Conservation (phyloP, 1,140 invertebrate species). For the Atta cephalotes region DNA sequence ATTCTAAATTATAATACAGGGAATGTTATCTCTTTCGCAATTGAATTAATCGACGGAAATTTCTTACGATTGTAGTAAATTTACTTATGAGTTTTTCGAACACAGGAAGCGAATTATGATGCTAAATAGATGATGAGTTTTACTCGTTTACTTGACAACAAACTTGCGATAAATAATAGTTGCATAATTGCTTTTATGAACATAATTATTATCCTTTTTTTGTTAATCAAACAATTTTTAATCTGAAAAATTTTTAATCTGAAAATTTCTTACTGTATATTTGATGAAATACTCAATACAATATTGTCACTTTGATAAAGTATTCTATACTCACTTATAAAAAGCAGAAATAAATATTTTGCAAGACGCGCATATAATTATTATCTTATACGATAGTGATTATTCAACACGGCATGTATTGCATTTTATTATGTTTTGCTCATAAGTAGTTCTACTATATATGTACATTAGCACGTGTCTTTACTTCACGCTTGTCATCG, state of each 20-base stretch:
- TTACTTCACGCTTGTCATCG: conserved; percentile 4
- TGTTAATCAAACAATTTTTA: not conserved
- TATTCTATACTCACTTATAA: not conserved
- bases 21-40: not conserved
- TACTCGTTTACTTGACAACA: not conserved
- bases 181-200: conserved; percentile 13
- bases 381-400: conserved; percentile 14
- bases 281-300: not conserved
- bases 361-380: not conserved
- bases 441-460: conserved; percentile 4
- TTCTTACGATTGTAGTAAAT: conserved; percentile 11
- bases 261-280: not conserved
- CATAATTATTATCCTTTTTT: conserved; percentile 24
- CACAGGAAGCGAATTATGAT: not conserved
- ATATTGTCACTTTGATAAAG: not conserved
- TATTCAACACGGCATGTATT: conserved; percentile 6
- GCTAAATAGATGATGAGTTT: not conserved
- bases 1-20: conserved; percentile 57
- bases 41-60: not conserved
- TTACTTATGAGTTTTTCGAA: not conserved
- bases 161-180: conserved; percentile 10
- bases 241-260: too few relatives aligned
- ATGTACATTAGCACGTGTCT: not conserved
- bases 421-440: not conserved
- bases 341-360: conserved; percentile 20